Base-by-base conservation (phyloP, 2,113 vertebrate genomes). In the Hipposideros armiger region DNA sequence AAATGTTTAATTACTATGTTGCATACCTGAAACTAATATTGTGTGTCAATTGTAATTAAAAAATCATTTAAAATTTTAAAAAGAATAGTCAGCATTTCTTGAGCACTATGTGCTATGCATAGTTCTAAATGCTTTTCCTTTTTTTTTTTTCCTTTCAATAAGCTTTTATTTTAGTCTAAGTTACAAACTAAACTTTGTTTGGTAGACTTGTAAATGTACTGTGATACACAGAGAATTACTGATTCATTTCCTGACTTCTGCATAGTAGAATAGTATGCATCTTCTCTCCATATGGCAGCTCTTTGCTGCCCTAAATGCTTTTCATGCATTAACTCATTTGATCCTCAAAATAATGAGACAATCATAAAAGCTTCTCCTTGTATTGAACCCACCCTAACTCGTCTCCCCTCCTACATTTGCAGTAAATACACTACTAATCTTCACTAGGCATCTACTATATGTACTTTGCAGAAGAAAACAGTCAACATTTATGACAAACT, bases 271-370 rank as follows among this genome's bases (percentile, higher is more conserved):
- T 91, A 96, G 91, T 70, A 92, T 95, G 76, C 45, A 96, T 54
- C 66, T 17, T 70, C 77, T 62, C 50, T 52, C 96, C 96, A 97
- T 82, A 87, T 93, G 74, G 95, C 91, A 32, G 84, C 22, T 96
- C 73, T 82, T 92, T 97, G 77, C 89, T 96, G 87, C 86, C 95
- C 36, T 36, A 36, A 36, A 36, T 36, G 84, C 10, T 78, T 78
- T 64, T 45, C 15, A 56, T 15, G 22, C 16, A 78, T 56, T 92
- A 84, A 87, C 32, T 85, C 50, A 91, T 80, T 74, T 80, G 54
- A 95, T 52, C 9, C 52, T 90, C 69, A 73, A 40, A 84, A 84
- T 36, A 64, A 56, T 47, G 20, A 94, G 36, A 94, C 30, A 88
- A 56, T 78, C 40, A 36, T 58, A 87, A 82, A 86, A 89, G 45